Conservation (phyloP, 2,888 invertebrate species). For the Brenthis daphne region DNA sequence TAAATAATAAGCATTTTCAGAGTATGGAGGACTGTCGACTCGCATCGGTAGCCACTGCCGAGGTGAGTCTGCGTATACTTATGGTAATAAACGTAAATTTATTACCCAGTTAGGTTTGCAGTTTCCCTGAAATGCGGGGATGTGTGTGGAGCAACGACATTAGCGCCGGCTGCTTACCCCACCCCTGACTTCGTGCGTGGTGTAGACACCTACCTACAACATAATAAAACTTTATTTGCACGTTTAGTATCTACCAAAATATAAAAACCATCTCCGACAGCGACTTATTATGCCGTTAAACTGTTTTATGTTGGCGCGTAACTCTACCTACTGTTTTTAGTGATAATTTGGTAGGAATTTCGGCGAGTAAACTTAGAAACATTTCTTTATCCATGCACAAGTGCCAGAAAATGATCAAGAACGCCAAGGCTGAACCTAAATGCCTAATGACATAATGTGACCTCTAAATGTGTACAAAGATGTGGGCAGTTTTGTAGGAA, state of each 20-base stretch:
- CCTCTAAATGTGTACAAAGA: too few species aligned
- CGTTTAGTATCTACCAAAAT: slow-evolving; percentile 45
- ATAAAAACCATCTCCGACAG: slow-evolving; percentile 43
- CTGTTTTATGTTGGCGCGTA: slow-evolving; percentile 38
- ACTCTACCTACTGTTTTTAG: slow-evolving; percentile 31
- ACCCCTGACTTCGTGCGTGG: slow-evolving; percentile 31
- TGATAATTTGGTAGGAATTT: slow-evolving; percentile 24
- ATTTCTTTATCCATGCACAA: neutral
- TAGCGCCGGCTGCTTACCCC: slow-evolving; percentile 58
- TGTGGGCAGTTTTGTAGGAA: too few species aligned
- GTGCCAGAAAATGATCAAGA: too few species aligned
- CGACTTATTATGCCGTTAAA: slow-evolving; percentile 44
- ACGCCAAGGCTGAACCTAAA: too few species aligned
- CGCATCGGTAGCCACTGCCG: slow-evolving; percentile 69
- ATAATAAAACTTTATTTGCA: slow-evolving; percentile 45
- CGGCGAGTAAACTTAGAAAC: slow-evolving; percentile 7
- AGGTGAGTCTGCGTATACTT: slow-evolving; percentile 70
- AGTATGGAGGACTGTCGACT: slow-evolving; percentile 65
- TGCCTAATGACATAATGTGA: too few species aligned
- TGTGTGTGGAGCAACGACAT: slow-evolving; percentile 66
- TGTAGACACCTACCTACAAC: slow-evolving; percentile 41
- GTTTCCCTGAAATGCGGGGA: slow-evolving; percentile 77
- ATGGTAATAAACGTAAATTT: slow-evolving; percentile 79
- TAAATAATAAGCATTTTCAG: slow-evolving; percentile 45
- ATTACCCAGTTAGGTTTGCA: slow-evolving; percentile 77